Evolutionary conservation across 30 jellyfish, hydroid and myxozoan genomes (phyloP), one percentile per base, ranked within the genome.

Genomic region (Turritopsis dohrnii): DNA sequence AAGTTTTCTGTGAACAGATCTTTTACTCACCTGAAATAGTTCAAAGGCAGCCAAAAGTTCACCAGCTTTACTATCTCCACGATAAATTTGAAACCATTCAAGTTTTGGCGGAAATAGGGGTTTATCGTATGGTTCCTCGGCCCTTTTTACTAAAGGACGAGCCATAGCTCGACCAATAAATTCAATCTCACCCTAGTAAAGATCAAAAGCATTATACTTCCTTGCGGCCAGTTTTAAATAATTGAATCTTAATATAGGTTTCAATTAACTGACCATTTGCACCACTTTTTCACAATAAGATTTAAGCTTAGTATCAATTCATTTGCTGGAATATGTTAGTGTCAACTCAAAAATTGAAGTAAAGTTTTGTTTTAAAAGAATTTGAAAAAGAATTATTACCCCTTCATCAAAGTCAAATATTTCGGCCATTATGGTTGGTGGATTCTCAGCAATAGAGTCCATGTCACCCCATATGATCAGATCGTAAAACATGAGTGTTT

Each of bases 101-200:
- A 86, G 93, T 53, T 28, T 86, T 52, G 94, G 94, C 4, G 94
- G 94, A 52, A 86, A 86, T 8, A 66, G 25, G 1, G 94, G 94
- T 52, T 82, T 74, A 21, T 65, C 80, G 71, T 86, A 86, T 16
- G 93, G 93, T 23, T 82, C 93, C 18, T 81, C 92, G 3, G 88
- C 80, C 53, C 53, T 79, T 80, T 86, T 86, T 0, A 86, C 94
- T 8, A 86, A 19, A 29, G 94, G 94, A 26, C 88, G 86, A 27
- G 88, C 89, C 87, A 86, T 53, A 18, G 93, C 86, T 8, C 91
- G 88, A 25, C 94, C 94, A 53, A 86, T 86, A 54, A 85, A 85
- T 75, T 85, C 92, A 85, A 85, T 76, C 0, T 85, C 92, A 54
- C 89, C 92, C 92, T 82, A 25, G 25, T n/a, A 74, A 74, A 74